Base-by-base conservation (phyloP, 2,888 invertebrate species). In the Julus scanicus region DNA sequence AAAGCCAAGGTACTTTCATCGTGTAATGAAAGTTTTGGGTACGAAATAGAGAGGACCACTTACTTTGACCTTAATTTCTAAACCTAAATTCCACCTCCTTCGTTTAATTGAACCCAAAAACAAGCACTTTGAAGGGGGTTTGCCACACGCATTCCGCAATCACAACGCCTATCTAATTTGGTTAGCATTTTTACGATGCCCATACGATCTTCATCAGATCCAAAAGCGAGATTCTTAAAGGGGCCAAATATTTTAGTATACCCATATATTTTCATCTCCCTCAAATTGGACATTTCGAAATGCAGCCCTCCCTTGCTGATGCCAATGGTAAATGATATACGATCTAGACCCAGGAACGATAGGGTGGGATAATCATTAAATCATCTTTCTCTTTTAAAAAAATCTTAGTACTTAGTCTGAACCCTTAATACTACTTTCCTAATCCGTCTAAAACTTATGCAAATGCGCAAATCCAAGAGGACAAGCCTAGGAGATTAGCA, bases 71-170 rank as follows among this genome's bases (percentile, higher is more conserved):
- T 71, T 71, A 71, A 71, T 71, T 71, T 71, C 29, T 1, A 71
- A 71, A 71, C 71, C 71, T 29, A 71, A 71, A 71, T 71, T 71
- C 71, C 71, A 71, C 71, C 71, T 71, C 20, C 71, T 71, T 29
- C 20, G 29, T 71, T 63, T 71, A 71, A 71, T 71, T 71, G 71
- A 71, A 71, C 71, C 29, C 29, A 71, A 71, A 71, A 71, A 71
- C 20, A 71, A 71, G 71, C 71, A 29, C 29, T 29, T 71, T 71
- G 71, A 71, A 20, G 71, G 71, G 71, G 71, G 20, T 9, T 17
- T 4, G 11, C 71, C 71, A 71, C 71, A 71, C 71, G 71, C n/a
- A n/a, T 63, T 63, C n/a, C n/a, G 8, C 17, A 63, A 63, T n/a
- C 63, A 63, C 63, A 63, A 63, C 63, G 63, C 71, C 71, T 71